These are phyloP conservation scores for Zaprionus vittiger DNA, from an alignment of 1,140 invertebrate genomes.

Conservation along the genomic window DNA sequence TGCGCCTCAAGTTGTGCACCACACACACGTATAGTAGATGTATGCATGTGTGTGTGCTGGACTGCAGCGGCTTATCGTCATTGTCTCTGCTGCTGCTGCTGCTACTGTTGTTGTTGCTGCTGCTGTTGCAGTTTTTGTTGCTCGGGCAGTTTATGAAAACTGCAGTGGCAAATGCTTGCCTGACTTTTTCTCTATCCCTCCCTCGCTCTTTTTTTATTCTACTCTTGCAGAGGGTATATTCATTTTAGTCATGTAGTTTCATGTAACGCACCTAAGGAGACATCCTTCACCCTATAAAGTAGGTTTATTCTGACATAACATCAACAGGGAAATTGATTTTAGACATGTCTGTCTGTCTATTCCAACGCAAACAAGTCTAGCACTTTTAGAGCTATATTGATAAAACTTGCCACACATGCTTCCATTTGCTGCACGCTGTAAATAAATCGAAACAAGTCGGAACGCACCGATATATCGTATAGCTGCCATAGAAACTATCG, in stretches of 20 bases:
- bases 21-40: conserved; percentile 23
- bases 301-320: too few relatives aligned
- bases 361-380: too few relatives aligned
- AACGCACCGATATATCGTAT: too few relatives aligned
- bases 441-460: too few relatives aligned
- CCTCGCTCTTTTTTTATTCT: background rate
- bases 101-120: conserved; percentile 25
- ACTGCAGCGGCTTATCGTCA: conserved; percentile 71
- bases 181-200: conserved; percentile 37
- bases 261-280: too few relatives aligned
- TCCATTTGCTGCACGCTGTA: too few relatives aligned
- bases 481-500: too few relatives aligned
- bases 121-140: conserved; percentile 37
- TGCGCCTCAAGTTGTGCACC: conserved; percentile 77
- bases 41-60: conserved; percentile 1
- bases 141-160: conserved; percentile 76
- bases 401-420: too few relatives aligned
- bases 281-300: too few relatives aligned
- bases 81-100: conserved; percentile 58
- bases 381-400: too few relatives aligned
- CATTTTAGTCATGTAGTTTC: background rate
- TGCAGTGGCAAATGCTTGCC: conserved; percentile 61
- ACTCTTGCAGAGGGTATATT: background rate
- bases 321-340: too few relatives aligned
- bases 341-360: too few relatives aligned